These are phyloP conservation scores for Tigriopus californicus DNA, from an alignment of 2,888 invertebrate species.

Conservation along the genomic window DNA sequence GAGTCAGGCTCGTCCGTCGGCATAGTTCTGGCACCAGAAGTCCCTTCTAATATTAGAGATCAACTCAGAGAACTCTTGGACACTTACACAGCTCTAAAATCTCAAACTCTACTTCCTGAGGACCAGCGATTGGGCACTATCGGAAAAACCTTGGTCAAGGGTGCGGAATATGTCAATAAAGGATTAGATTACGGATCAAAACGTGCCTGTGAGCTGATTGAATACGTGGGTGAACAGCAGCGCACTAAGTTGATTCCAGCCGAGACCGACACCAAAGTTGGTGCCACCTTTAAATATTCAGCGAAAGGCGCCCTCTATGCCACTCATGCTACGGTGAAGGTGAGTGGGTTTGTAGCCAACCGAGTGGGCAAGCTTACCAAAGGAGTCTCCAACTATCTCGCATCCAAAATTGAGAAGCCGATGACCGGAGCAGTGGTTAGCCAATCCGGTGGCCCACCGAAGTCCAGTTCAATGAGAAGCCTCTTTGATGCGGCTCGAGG, in stretches of 20 bases:
- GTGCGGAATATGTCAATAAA: conserved; percentile 4
- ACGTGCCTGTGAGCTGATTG: background rate
- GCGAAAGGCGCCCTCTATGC: conserved; percentile 5
- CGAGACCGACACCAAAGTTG: conserved; percentile 6
- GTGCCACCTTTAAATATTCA: background rate
- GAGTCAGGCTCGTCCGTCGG: background rate
- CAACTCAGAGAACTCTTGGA: conserved; percentile 2
- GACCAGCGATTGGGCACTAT: conserved; percentile 1
- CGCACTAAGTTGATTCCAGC: background rate
- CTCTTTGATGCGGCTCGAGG: conserved; percentile 11
- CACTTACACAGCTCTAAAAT: background rate
- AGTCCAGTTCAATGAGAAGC: background rate
- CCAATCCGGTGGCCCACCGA: background rate
- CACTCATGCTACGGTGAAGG: conserved; percentile 10
- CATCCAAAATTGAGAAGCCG: background rate
- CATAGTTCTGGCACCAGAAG: background rate
- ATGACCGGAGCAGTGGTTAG: background rate
- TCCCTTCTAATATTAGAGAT: background rate
- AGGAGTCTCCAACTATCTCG: background rate
- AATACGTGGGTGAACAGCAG: background rate
- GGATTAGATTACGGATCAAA: conserved; percentile 1
- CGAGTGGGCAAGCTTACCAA: conserved; percentile 11
- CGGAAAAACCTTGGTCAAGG: background rate
- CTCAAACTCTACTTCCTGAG: background rate
- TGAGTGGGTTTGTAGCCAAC: conserved; percentile 12